Evolutionary conservation across 2,113 vertebrate genomes (phyloP).

Genomic region (Oreochromis niloticus): DNA sequence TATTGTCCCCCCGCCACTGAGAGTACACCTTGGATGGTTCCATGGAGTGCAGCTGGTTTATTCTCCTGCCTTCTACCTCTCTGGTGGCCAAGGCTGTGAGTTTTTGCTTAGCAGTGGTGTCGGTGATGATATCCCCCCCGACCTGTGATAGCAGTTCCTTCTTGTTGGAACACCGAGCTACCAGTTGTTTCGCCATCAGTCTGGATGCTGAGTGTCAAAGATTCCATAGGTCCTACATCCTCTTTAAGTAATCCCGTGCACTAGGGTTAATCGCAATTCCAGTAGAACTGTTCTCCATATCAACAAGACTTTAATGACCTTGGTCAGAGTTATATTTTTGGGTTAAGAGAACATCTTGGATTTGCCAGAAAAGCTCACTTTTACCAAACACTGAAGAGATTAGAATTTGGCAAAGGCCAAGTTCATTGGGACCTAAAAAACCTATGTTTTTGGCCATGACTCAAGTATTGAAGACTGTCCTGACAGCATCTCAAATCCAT

Average conservation of each 20-base stretch:
- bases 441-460: background rate
- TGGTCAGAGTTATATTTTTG: background rate
- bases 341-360: background rate
- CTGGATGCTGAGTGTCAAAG: background rate
- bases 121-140: background rate
- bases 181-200: background rate
- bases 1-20: background rate
- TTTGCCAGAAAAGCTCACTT: background rate
- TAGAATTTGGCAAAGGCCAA: background rate
- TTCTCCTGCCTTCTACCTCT: background rate
- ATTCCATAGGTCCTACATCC: background rate
- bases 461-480: background rate
- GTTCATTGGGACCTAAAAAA: background rate
- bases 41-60: background rate
- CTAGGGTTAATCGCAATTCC: background rate
- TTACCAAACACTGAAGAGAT: background rate
- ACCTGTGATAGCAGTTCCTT: background rate
- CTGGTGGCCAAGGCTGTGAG: background rate
- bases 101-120: background rate
- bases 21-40: background rate
- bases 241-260: fast-evolving
- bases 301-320: background rate
- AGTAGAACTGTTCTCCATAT: background rate
- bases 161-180: background rate
- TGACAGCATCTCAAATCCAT: background rate